Evolutionary conservation across 2,888 invertebrate genomes (phyloP).

Genomic region (Dryococelus australis): DNA sequence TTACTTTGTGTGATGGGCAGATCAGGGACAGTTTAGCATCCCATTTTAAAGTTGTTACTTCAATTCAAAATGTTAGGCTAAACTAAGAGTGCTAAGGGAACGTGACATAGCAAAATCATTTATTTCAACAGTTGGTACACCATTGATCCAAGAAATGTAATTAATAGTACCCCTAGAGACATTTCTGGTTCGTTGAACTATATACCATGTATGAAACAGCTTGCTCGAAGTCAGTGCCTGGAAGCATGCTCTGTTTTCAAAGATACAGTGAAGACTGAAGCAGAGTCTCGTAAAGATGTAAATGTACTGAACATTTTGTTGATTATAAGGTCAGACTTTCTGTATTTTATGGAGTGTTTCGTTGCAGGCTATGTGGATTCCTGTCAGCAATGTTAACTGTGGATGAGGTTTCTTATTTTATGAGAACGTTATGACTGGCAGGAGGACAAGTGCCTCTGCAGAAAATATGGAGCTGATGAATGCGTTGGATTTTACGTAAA

Average conservation of each 20-base stretch:
- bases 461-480: neutral
- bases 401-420: neutral
- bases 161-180: neutral
- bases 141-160: neutral
- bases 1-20: neutral
- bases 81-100: neutral
- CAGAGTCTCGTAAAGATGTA: neutral
- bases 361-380: neutral
- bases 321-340: neutral
- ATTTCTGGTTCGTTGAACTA: neutral
- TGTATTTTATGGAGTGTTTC: neutral
- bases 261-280: neutral
- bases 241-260: neutral
- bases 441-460: neutral
- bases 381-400: neutral
- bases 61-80: neutral
- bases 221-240: neutral
- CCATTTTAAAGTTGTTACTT: neutral
- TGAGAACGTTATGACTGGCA: neutral
- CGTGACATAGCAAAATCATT: neutral
- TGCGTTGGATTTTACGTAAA: neutral
- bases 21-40: neutral
- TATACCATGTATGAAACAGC: neutral
- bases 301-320: neutral
- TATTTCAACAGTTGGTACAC: neutral